These are phyloP conservation scores for Odocoileus hemionus DNA, from an alignment of 2,113 vertebrate genomes.

Conservation along the genomic window DNA sequence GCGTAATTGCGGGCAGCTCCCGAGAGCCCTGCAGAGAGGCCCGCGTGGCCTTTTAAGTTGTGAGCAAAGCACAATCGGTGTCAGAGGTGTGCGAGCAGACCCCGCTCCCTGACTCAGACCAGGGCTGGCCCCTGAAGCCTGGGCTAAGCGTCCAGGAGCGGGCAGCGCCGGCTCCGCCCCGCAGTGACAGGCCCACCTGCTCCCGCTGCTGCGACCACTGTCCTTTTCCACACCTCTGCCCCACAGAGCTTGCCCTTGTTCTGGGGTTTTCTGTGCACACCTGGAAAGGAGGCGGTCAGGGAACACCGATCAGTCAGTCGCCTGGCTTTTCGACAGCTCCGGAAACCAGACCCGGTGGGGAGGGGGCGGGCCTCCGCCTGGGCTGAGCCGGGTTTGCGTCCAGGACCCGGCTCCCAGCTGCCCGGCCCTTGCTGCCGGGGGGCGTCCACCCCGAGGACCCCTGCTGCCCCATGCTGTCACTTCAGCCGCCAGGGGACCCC, in stretches of 20 bases:
- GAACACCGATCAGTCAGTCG: constrained; percentile 34
- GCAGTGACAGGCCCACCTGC: background rate
- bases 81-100: background rate
- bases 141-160: background rate
- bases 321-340: constrained; percentile 32
- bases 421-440: background rate
- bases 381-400: background rate
- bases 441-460: background rate
- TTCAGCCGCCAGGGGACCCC: background rate
- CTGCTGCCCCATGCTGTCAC: background rate
- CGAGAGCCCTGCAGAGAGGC: background rate
- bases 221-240: background rate
- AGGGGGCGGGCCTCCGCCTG: background rate
- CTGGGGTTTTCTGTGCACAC: background rate
- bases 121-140: background rate
- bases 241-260: background rate
- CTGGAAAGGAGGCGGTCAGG: background rate
- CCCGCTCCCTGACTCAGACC: background rate
- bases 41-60: background rate
- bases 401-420: background rate
- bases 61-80: background rate
- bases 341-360: background rate
- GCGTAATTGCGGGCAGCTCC: background rate
- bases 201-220: background rate
- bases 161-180: background rate